Conservation (phyloP, 2,797 vertebrate species). For the Sebastes hubbsi region DNA sequence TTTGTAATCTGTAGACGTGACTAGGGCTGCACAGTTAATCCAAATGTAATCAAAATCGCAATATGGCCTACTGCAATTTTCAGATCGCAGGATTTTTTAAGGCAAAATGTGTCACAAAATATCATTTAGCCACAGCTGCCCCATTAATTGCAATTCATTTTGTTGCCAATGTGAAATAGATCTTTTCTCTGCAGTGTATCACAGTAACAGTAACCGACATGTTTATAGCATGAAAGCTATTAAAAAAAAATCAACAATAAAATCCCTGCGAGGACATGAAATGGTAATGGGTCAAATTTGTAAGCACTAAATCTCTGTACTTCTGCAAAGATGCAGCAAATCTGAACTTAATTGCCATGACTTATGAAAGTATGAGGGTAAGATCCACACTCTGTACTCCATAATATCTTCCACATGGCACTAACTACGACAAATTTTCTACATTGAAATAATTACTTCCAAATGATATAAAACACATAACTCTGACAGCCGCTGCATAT, state of each 20-base stretch:
- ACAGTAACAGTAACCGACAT: conserved; percentile 20
- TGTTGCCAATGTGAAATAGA: background rate
- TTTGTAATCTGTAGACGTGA: no score
- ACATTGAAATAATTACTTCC: background rate
- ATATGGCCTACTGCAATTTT: no score
- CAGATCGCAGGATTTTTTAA: no score
- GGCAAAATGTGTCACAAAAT: background rate
- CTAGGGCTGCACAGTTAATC: no score
- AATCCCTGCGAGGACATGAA: conserved; percentile 17
- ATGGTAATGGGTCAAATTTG: conserved; percentile 2
- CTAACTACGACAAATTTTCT: background rate
- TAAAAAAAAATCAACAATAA: conserved; percentile 15
- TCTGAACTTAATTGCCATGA: background rate
- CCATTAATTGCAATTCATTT: background rate
- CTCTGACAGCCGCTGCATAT: background rate
- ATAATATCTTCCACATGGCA: conserved; percentile 28
- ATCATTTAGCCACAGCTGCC: background rate
- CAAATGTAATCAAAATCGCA: no score
- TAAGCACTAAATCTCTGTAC: background rate
- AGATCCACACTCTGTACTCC: background rate
- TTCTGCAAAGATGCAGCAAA: background rate
- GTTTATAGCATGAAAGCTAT: conserved; percentile 12
- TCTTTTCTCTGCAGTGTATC: conserved; percentile 12
- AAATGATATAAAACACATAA: conserved; percentile 8
- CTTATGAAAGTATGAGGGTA: background rate